phyloP scores from a whole-genome alignment of 1,140 invertebrate genomes.

The Drosophila murphyi region DNA sequence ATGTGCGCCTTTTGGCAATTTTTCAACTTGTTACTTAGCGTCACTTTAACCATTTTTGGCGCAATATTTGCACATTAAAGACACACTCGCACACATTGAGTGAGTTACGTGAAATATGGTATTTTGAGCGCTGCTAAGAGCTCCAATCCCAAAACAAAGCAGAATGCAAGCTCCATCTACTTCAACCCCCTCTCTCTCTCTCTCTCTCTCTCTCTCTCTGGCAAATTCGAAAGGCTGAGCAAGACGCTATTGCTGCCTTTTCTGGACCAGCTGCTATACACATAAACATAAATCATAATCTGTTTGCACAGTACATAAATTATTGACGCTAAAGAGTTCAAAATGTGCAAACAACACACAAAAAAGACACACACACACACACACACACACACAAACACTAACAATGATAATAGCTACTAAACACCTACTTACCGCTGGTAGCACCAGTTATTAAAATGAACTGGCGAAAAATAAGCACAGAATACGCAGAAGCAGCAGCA shows the following conservation, averaged over 20 bases:
- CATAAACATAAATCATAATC: constrained; percentile 78
- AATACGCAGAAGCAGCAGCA: constrained; percentile 12
- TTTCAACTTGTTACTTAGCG: constrained; percentile 81
- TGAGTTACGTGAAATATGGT: constrained; percentile 51
- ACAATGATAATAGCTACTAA: constrained; percentile 75
- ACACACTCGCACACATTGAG: neutral
- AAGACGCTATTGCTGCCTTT: constrained; percentile 29
- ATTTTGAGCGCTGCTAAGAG: constrained; percentile 27
- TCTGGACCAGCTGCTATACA: constrained; percentile 42
- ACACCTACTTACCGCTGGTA: constrained; percentile 67
- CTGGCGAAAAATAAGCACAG: constrained; percentile 11
- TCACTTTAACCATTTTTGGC: constrained; percentile 68
- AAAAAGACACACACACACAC: constrained; percentile 18
- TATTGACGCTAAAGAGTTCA: constrained; percentile 81
- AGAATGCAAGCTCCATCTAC: constrained; percentile 10
- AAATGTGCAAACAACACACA: constrained; percentile 53
- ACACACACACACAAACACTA: constrained; percentile 17
- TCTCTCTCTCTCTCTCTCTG: no score
- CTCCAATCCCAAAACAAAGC: constrained; percentile 32
- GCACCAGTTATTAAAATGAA: constrained; percentile 62
- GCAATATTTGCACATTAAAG: constrained; percentile 47
- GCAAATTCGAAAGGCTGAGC: no score
- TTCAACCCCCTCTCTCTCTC: neutral
- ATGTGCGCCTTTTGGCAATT: constrained; percentile 69
- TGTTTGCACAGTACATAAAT: constrained; percentile 79